A percentile compares a stretch with the other conserved stretches of the same genome.
phyloP scores from a whole-genome alignment of 2,888 invertebrate genomes.

The Nebria salina region DNA sequence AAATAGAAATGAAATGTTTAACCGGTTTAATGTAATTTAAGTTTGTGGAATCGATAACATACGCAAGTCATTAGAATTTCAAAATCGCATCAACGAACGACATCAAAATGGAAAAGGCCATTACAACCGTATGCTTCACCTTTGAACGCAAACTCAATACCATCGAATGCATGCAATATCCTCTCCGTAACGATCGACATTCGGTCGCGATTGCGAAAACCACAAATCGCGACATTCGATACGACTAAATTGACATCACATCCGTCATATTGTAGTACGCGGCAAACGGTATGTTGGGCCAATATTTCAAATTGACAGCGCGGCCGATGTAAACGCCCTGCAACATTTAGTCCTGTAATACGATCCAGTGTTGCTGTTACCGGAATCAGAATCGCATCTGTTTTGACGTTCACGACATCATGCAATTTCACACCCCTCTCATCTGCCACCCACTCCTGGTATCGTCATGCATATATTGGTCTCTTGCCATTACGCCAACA shows the following conservation, averaged over 20 bases:
- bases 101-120: background rate
- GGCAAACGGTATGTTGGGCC: background rate
- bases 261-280: slow-evolving; percentile 7
- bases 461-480: background rate
- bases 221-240: slow-evolving; percentile 22
- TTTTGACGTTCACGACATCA: slow-evolving; percentile 1
- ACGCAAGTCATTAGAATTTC: background rate
- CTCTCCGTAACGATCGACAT: slow-evolving; percentile 17
- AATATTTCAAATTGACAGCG: slow-evolving; percentile 1
- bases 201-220: slow-evolving; percentile 13
- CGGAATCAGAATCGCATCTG: background rate
- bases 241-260: slow-evolving; percentile 21
- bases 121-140: background rate
- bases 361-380: background rate
- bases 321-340: background rate
- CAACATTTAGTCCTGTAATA: background rate
- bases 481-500: background rate
- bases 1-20: too few relatives aligned
- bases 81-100: background rate
- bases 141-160: background rate
- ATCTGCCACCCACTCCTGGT: background rate
- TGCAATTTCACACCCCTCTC: background rate
- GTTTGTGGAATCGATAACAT: background rate
- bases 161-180: slow-evolving; percentile 15
- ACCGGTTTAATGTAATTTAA: too few relatives aligned